Base-by-base conservation (phyloP, 2,797 vertebrate species). In the Chanos chanos region DNA sequence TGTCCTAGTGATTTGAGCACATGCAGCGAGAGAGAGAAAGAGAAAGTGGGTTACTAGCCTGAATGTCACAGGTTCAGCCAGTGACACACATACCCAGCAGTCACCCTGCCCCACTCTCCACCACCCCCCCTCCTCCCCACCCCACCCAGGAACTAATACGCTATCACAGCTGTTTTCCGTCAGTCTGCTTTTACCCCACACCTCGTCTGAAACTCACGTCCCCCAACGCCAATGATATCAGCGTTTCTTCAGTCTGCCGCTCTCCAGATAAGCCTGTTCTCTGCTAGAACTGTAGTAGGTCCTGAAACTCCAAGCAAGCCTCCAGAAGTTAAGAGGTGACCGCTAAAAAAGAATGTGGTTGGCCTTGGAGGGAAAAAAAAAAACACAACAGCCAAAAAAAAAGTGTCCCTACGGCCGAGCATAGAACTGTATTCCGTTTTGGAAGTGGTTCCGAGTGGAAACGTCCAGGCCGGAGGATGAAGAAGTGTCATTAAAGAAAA, bases 41-140 rank as follows among this genome's bases (percentile, higher is more conserved):
- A 69, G 79, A 80, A 90, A 86, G 76, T 87, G 81, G 85, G 83
- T 87, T 89, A 84, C 79, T 86, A 83, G 73, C 79, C 71, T 71
- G 74, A 74, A 67, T 72, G 57, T 78, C 79, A 73, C 70, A 71
- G 77, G 81, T 76, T 87, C 83, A 90, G 70, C 72, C 58, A 52
- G 72, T 86, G 86, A 86, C 83, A 87, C 81, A 78, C 74, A 86
- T 85, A 79, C 70, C 78, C 75, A 76, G 70, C 72, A 77, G 54
- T 64, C 74, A 61, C 82, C 68, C 64, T 59, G 68, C 48, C 74
- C 70, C 71, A n/a, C n/a, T 12, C 34, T 13, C 30, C 58, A 50
- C 67, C 24, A 8, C 34, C 27, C 45, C 51, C 70, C 66, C 56
- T 54, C 53, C 12, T 50, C 22, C 21, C 58, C 69, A 76, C 80